Evolutionary conservation across 2,888 invertebrate genomes (phyloP).

Genomic region (Gisinianus flammeolus): DNA sequence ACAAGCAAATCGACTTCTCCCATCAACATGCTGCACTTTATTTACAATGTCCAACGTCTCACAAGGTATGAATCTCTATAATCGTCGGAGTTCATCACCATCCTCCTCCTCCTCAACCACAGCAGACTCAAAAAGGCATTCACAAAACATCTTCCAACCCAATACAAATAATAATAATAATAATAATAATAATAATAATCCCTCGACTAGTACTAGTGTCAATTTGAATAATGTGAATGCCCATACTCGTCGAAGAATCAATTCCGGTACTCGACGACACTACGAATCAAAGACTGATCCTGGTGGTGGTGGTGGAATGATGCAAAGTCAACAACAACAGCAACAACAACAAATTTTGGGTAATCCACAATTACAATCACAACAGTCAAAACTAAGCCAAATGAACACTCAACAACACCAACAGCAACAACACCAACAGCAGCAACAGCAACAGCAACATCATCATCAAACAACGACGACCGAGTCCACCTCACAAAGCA

Average conservation of each 20-base stretch:
- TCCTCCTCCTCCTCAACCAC: neutral
- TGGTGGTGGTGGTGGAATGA: slow-evolving; percentile 29
- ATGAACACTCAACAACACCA: slow-evolving; percentile 31
- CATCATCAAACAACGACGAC: slow-evolving; percentile 23
- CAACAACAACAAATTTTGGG: neutral
- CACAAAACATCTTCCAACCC: slow-evolving; percentile 16
- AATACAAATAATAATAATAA: neutral
- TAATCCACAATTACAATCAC: neutral
- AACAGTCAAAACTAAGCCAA: slow-evolving; percentile 34
- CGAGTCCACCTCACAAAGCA: slow-evolving; percentile 33
- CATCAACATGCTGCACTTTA: slow-evolving; percentile 54
- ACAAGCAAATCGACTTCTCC: slow-evolving; percentile 40
- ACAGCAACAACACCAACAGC: neutral
- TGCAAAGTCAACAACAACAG: neutral
- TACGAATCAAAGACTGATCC: slow-evolving; percentile 39
- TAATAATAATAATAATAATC: neutral
- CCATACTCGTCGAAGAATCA: slow-evolving; percentile 19
- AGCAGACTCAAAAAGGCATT: neutral
- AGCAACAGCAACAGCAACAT: neutral
- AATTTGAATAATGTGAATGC: slow-evolving; percentile 29
- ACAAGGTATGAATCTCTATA: neutral
- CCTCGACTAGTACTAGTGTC: neutral
- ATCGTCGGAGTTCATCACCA: neutral
- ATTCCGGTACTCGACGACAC: slow-evolving; percentile 32
- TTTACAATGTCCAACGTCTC: slow-evolving; percentile 19